These are phyloP conservation scores for Lanius ludovicianus DNA, from an alignment of 2,113 vertebrate species.

Conservation along the genomic window DNA sequence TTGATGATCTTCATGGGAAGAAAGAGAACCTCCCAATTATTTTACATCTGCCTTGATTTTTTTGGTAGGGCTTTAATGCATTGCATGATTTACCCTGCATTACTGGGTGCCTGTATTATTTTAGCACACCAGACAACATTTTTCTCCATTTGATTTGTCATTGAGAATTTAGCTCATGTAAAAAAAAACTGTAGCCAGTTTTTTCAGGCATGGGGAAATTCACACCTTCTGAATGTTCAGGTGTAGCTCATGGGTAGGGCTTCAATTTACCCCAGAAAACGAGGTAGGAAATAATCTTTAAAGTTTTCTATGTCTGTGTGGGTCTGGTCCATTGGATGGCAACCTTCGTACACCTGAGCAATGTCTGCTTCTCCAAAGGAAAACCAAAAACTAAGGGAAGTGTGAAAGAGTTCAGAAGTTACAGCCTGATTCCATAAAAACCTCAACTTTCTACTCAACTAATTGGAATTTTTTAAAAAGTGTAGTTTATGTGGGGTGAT, in stretches of 20 bases:
- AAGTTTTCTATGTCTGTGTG: not conserved
- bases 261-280: not conserved
- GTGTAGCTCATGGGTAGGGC: not conserved
- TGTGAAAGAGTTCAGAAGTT: not conserved
- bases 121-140: not conserved
- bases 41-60: not conserved
- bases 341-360: not conserved
- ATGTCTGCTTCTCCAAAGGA: not conserved
- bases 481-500: accelerated
- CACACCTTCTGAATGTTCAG: not conserved
- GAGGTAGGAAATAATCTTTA: not conserved
- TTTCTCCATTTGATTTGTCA: not conserved
- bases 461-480: not conserved
- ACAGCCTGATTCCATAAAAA: not conserved
- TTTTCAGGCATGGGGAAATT: not conserved
- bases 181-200: not conserved
- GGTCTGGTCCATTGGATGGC: not conserved
- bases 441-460: not conserved
- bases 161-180: not conserved
- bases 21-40: not conserved
- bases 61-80: not conserved
- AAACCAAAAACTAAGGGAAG: not conserved
- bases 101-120: not conserved
- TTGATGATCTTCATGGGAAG: not conserved
- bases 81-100: not conserved